Conservation (phyloP, 2,113 vertebrate genomes). For the Cyanoramphus novaezelandiae region DNA sequence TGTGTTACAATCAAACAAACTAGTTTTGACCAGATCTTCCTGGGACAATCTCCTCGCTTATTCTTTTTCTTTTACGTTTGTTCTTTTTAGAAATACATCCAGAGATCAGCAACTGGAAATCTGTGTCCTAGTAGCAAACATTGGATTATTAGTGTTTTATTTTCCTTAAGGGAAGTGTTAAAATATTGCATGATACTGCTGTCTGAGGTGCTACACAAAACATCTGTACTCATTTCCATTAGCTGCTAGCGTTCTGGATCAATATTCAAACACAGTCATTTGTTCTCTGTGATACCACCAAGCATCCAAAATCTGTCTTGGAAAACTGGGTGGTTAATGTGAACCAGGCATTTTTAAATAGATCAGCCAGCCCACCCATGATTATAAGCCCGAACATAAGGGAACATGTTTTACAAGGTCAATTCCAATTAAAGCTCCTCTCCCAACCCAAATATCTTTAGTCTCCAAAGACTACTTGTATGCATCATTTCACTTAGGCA, state of each 20-base stretch:
- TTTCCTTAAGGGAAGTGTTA: conserved; percentile 18
- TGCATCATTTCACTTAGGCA: conserved; percentile 54
- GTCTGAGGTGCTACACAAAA: conserved; percentile 2
- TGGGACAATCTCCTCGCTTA: neutral
- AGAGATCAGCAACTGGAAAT: neutral
- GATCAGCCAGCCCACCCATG: conserved; percentile 72
- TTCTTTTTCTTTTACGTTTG: neutral
- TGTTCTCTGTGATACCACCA: neutral
- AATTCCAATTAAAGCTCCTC: conserved; percentile 66
- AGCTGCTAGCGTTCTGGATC: neutral
- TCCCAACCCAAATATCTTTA: conserved; percentile 72
- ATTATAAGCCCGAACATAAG: conserved; percentile 57
- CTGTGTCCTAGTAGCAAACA: neutral
- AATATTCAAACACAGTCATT: neutral
- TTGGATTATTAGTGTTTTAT: neutral
- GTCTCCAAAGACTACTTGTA: conserved; percentile 56
- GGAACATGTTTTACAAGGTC: conserved; percentile 58
- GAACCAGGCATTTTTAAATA: conserved; percentile 61
- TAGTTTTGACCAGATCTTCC: neutral
- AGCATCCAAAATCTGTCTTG: conserved; percentile 15
- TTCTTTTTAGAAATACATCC: neutral
- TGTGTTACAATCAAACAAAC: neutral
- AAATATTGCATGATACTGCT: neutral
- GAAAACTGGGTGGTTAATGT: conserved; percentile 54
- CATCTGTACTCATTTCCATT: neutral